Conservation (phyloP, 1,140 invertebrate genomes). For the Sinonovacula constricta region DNA sequence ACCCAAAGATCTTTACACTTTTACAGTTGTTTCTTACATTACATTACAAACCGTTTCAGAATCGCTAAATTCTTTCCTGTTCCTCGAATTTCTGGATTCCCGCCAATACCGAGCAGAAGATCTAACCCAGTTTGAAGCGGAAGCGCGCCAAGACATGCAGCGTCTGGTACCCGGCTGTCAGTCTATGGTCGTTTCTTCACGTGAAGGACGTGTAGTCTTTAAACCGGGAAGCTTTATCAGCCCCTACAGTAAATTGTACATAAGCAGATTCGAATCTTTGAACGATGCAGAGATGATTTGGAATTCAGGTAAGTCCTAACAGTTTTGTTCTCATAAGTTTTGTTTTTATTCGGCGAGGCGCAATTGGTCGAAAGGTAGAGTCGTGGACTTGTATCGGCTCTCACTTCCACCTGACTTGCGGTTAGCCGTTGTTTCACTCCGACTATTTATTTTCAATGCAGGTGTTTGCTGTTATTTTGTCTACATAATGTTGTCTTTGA, state of each 20-base stretch:
- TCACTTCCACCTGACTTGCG: no score
- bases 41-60: no score
- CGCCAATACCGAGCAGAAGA: background rate
- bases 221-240: conserved; percentile 37
- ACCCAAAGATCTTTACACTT: no score
- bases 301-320: conserved; percentile 32
- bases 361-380: no score
- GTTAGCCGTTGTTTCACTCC: no score
- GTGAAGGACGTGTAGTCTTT: conserved; percentile 13
- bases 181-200: conserved; percentile 35
- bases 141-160: conserved; percentile 40
- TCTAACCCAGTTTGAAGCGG: conserved; percentile 42
- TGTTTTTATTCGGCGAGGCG: no score
- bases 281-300: conserved; percentile 30
- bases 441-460: no score
- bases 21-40: no score
- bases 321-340: no score
- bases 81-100: conserved; percentile 24
- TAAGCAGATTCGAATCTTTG: conserved; percentile 33
- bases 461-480: no score
- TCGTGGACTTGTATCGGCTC: no score
- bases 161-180: conserved; percentile 20
- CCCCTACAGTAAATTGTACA: conserved; percentile 37
- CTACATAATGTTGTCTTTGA: no score
- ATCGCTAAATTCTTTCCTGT: conserved; percentile 32